Conservation (phyloP, 1,140 invertebrate species). For the Aplysia californica region DNA sequence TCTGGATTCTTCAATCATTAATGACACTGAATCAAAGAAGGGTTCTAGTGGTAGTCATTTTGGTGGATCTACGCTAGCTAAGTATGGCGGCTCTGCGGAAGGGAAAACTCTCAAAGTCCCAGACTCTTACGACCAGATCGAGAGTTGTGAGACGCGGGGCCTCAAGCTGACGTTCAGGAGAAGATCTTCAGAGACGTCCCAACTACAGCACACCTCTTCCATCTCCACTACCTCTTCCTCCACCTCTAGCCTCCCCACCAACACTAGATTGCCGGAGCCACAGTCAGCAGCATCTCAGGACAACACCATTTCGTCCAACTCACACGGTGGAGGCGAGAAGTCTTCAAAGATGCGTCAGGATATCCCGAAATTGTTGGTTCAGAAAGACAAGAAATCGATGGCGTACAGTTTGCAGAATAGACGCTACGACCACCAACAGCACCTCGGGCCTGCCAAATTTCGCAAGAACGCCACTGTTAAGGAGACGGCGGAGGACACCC, state of each 20-base stretch:
- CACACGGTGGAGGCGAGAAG: background rate
- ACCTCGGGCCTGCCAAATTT: too few species aligned
- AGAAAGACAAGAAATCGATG: background rate
- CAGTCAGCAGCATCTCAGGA: background rate
- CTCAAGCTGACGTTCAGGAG: constrained; percentile 19
- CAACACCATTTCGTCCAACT: background rate
- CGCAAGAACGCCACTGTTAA: too few species aligned
- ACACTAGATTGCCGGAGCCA: background rate
- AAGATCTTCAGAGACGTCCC: background rate
- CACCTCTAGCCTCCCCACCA: too few species aligned
- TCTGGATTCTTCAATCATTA: too few species aligned
- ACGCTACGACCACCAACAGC: too few species aligned
- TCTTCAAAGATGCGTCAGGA: background rate
- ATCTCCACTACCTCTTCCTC: too few species aligned
- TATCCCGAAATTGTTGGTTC: constrained; percentile 13
- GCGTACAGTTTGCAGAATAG: constrained; percentile 9
- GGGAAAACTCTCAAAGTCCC: too few species aligned
- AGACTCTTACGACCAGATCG: constrained; percentile 13
- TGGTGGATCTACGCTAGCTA: too few species aligned
- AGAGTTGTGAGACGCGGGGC: constrained; percentile 8
- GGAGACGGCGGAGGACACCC: too few species aligned
- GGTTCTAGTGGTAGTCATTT: too few species aligned
- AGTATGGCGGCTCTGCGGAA: too few species aligned
- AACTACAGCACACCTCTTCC: background rate
- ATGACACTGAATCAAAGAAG: too few species aligned